A percentile compares a stretch with the other conserved stretches of the same genome.
phyloP scores from a whole-genome alignment of 2,888 invertebrate species.

The Leucophenga montana region DNA sequence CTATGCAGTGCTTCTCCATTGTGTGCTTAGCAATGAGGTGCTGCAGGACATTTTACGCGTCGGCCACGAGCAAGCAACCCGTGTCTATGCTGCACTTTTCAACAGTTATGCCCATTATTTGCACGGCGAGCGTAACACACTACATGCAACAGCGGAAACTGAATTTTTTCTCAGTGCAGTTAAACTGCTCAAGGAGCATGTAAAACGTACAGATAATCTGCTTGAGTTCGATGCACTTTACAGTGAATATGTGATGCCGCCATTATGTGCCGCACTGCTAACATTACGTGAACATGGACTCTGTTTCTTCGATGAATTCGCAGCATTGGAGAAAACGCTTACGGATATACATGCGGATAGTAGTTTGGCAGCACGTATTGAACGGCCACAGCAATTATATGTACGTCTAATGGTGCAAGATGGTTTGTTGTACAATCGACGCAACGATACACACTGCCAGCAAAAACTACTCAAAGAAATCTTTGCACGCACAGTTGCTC shows the following conservation, averaged over 20 bases:
- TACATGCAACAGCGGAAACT: constrained; percentile 47
- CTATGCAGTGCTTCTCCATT: constrained; percentile 52
- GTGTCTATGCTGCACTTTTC: constrained; percentile 55
- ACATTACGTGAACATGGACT: constrained; percentile 50
- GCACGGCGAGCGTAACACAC: not conserved
- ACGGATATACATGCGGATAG: constrained; percentile 27
- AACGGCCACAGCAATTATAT: constrained; percentile 47
- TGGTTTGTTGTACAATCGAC: constrained; percentile 57
- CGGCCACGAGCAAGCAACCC: constrained; percentile 51
- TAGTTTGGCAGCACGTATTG: constrained; percentile 36
- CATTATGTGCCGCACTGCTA: constrained; percentile 57
- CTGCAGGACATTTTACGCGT: constrained; percentile 64
- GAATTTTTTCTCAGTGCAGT: constrained; percentile 57
- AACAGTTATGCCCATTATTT: constrained; percentile 57
- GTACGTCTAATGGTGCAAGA: constrained; percentile 59
- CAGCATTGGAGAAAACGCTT: constrained; percentile 57
- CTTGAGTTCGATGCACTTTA: constrained; percentile 47
- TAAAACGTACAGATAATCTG: constrained; percentile 53
- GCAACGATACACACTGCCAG: constrained; percentile 37
- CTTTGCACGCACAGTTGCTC: constrained; percentile 28
- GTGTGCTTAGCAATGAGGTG: constrained; percentile 56
- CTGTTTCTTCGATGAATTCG: constrained; percentile 61
- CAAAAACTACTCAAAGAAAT: constrained; percentile 34
- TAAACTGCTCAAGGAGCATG: constrained; percentile 52
- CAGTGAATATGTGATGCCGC: constrained; percentile 41